Evolutionary conservation across 2,888 invertebrate species (phyloP).

Genomic region (Acanthosoma haemorrhoidale): DNA sequence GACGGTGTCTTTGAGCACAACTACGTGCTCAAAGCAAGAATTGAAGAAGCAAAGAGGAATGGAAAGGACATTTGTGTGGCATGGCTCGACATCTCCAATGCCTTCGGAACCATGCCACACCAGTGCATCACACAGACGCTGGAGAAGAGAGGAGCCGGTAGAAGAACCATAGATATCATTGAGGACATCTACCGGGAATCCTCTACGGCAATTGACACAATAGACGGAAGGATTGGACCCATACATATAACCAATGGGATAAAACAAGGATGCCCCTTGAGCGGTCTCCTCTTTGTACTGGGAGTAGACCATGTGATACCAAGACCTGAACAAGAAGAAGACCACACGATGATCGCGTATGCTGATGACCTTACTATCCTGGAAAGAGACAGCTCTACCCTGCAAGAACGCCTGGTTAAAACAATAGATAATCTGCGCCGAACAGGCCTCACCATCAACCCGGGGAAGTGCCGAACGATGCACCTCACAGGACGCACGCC

Average conservation of each 20-base stretch:
- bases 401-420: no score
- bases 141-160: no score
- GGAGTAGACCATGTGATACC: background rate
- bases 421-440: background rate
- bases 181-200: no score
- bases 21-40: slow-evolving; percentile 2
- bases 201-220: no score
- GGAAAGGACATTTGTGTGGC: no score
- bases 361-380: slow-evolving; percentile 15
- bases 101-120: no score
- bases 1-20: slow-evolving; percentile 29
- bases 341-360: no score
- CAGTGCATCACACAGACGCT: background rate
- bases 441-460: background rate
- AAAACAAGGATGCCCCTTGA: slow-evolving; percentile 20
- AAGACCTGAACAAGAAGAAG: background rate
- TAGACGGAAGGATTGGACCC: background rate
- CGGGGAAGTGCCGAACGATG: background rate
- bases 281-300: slow-evolving; percentile 12
- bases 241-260: slow-evolving; percentile 8
- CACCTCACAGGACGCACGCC: no score
- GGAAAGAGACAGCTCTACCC: no score
- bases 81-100: no score
- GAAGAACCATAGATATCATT: no score
- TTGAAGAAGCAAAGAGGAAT: background rate